Evolutionary conservation across 2,888 invertebrate genomes (phyloP), one percentile per base, ranked within the genome.

Genomic region (Trileptium ribeirensis): DNA sequence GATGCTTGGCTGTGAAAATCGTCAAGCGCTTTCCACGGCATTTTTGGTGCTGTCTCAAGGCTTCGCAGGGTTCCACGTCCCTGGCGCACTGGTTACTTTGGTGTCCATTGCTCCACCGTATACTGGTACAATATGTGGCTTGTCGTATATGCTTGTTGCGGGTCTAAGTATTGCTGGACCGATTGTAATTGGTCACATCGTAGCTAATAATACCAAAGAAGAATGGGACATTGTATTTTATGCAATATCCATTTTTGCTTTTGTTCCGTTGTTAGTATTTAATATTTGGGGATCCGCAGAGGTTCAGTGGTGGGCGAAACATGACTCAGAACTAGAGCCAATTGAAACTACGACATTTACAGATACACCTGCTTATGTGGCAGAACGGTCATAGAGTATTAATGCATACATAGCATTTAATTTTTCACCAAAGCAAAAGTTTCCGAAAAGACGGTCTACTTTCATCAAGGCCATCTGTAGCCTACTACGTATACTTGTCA

Each of bases 161-260:
- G 82, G 83, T n/a, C 83, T 85, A n/a, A 86, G 86, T 39, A 87
- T 87, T 82, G 84, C 86, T 79, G 87, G 87, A 79, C 87, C 87
- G 24, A 84, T 86, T 34, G 83, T 87, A 79, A 87, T 87, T n/a
- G 24, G 37, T 24, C n/a, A 34, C 38, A 75, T 75, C 33, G 77
- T 75, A 15, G 38, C 37, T 75, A 84, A 33, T 78, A 86, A 84
- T 84, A 84, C 78, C 85, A 85, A 2, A 8, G 82, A 82, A 31
- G 86, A 87, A 80, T 87, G 87, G 87, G 87, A 87, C 79, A 81
- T 86, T 3, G 87, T 87, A n/a, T 87, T 87, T 81, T 87, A 87
- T 83, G 86, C 87, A 64, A 86, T 87, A 1, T 85, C 87, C 0
- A 85, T 85, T 29, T 86, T 87, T 81, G 87, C 87, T 33, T 82